Conservation (phyloP, 2,797 vertebrate genomes). For the Epinephelus awoara region DNA sequence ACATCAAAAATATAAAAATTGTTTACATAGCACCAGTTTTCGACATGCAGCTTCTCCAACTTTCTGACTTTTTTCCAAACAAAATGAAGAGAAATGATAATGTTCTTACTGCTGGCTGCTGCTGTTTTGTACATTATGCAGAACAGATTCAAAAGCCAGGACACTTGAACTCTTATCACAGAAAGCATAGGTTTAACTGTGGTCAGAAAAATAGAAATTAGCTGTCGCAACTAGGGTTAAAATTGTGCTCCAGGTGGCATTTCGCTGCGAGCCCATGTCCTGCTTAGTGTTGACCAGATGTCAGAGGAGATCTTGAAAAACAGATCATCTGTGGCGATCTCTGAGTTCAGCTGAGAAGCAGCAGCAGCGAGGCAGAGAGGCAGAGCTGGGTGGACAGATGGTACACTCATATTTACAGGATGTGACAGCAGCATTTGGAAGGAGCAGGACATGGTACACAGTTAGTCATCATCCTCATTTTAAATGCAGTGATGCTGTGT, state of each 20-base stretch:
- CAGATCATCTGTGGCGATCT: slow-evolving; percentile 45
- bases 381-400: slow-evolving; percentile 75
- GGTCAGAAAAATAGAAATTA: not conserved
- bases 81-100: not conserved
- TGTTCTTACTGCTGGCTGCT: not conserved
- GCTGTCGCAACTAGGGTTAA: no score
- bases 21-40: slow-evolving; percentile 16
- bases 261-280: not conserved
- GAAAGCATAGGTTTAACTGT: not conserved
- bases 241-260: not conserved
- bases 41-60: not conserved
- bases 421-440: slow-evolving; percentile 75
- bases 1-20: slow-evolving; percentile 11
- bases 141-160: not conserved
- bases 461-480: slow-evolving; percentile 72
- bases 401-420: slow-evolving; percentile 71
- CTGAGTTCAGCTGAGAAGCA: slow-evolving; percentile 31
- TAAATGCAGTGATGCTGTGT: slow-evolving; percentile 41
- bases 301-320: slow-evolving; percentile 32
- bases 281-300: not conserved
- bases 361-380: slow-evolving; percentile 40
- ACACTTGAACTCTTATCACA: not conserved
- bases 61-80: not conserved
- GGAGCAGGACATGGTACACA: slow-evolving; percentile 61
- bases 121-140: slow-evolving; percentile 17